Base-by-base conservation (phyloP, 2,113 vertebrate genomes). In the Sorex araneus region DNA sequence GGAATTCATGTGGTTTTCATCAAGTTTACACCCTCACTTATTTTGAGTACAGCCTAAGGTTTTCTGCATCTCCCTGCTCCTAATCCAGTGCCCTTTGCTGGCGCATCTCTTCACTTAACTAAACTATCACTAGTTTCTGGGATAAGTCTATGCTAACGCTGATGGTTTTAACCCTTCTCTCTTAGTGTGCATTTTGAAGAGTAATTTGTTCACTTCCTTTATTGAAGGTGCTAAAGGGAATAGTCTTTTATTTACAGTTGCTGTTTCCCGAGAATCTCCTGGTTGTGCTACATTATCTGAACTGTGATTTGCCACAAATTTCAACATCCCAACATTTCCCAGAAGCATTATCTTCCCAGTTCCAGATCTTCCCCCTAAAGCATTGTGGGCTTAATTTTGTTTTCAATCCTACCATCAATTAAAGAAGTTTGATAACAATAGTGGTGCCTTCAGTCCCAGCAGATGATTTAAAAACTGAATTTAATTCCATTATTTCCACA, bases 401-500 rank as follows among this genome's bases (percentile, higher is more conserved):
- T 60, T 60, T 60, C 57, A 21, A 60, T 6, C 18, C 2, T 7
- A 21, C 18, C 57, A 4, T 60, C 47, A 87, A 9, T 32, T 54
- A 88, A 79, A 30, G 16, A 23, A 8, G 2, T 54, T 6, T 47
- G 2, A 71, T 63, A 84, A 11, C 25, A 54, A n/a, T 27, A 6
- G 27, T 43, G 13, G 25, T 66, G 63, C 32, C 10, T 76, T 4
- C 2, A 9, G 6, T 78, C 50, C 63, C 11, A 64, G 30, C 0
- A 43, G 4, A 47, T 45, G 16, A 94, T 79, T 76, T 85, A 5
- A 74, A 92, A 64, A 79, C 2, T 79, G 47, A 91, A 69, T 91
- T 93, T 84, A 87, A 85, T 82, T 19, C 16, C 81, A 47, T 89
- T 18, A 67, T 75, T 90, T 85, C 11, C 12, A 13, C 57, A 47